phyloP scores from a whole-genome alignment of 2,888 invertebrate species.

The Baccha elongata region DNA sequence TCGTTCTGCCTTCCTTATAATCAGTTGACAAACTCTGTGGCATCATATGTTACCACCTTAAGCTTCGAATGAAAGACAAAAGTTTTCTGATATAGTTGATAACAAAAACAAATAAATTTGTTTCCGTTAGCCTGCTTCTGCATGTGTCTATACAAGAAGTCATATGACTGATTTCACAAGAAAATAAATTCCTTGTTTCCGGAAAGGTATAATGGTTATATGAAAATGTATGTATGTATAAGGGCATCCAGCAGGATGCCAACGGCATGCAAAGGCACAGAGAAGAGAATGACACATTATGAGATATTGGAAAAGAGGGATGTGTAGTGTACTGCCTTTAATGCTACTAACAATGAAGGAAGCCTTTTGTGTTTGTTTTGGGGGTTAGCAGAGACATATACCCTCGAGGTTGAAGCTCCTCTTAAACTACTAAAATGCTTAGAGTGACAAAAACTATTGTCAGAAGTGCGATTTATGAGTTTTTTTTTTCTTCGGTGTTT shows the following conservation, averaged over 20 bases:
- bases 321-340: neutral
- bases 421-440: conserved; percentile 9
- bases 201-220: neutral
- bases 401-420: neutral
- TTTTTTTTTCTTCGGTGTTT: neutral
- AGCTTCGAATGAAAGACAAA: conserved; percentile 45
- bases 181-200: conserved; percentile 10
- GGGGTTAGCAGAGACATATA: neutral
- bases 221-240: neutral
- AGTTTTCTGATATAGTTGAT: conserved; percentile 50
- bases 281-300: conserved; percentile 10
- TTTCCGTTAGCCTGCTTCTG: conserved; percentile 39
- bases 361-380: conserved; percentile 15
- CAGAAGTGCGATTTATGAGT: conserved; percentile 64
- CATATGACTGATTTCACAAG: neutral
- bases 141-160: neutral
- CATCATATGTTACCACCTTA: conserved; percentile 36
- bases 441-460: conserved; percentile 44
- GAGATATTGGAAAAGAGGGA: conserved; percentile 5
- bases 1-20: neutral
- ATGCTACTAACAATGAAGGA: conserved; percentile 3
- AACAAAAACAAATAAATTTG: conserved; percentile 60
- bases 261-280: neutral
- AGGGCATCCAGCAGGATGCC: neutral
- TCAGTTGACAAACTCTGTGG: conserved; percentile 27